A percentile compares a stretch with the other conserved stretches of the same genome.
Conservation (phyloP, 53 echinoderm and acorn worm species). For the Luidia sarsii region DNA sequence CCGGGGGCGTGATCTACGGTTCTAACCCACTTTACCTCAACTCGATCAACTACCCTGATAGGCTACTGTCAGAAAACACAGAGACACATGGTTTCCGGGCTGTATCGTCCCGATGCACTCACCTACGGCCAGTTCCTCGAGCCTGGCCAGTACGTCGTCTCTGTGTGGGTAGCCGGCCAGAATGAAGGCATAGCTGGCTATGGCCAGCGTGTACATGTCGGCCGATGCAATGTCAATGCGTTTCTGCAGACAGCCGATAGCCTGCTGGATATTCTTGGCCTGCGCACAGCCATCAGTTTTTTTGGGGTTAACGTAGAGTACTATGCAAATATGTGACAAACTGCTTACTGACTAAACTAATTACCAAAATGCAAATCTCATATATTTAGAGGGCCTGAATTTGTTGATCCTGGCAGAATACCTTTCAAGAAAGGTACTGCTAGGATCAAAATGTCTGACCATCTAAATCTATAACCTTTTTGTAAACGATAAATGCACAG, state of each 20-base stretch:
- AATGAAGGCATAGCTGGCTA: conserved; percentile 64
- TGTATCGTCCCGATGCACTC: conserved; percentile 11
- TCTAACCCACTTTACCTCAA: neutral
- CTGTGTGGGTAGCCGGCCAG: conserved; percentile 30
- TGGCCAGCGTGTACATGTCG: conserved; percentile 65
- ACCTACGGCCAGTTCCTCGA: conserved; percentile 48
- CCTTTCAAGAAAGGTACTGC: too few species aligned
- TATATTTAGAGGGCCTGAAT: too few species aligned
- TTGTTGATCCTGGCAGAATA: too few species aligned
- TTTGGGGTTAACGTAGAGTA: too few species aligned
- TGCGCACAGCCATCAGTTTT: neutral
- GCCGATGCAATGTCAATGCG: neutral
- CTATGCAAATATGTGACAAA: too few species aligned
- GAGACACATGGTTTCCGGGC: neutral
- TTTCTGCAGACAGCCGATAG: conserved; percentile 25
- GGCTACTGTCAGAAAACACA: neutral
- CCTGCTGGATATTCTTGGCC: conserved; percentile 17
- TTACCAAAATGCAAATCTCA: too few species aligned
- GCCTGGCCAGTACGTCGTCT: conserved; percentile 27
- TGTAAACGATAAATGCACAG: too few species aligned
- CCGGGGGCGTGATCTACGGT: neutral
- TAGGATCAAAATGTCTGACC: too few species aligned
- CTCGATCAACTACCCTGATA: too few species aligned
- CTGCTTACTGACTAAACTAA: too few species aligned
- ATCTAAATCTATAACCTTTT: too few species aligned